Evolutionary conservation across 1,140 invertebrate species (phyloP), one percentile per base, ranked within the genome.

Genomic region (Neoseiulus cucumeris): DNA sequence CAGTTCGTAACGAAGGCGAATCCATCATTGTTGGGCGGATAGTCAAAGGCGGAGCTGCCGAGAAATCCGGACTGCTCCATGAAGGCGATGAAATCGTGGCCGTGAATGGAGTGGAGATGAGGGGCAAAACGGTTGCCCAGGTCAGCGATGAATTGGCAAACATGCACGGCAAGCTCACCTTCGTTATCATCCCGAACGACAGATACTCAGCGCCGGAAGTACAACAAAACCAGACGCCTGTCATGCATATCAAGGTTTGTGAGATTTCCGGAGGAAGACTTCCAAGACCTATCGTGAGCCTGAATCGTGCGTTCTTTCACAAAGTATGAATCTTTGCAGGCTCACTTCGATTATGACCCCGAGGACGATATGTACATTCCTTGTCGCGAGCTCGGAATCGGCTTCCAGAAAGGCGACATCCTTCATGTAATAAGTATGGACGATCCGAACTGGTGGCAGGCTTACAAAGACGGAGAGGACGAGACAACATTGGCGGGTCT

Each of bases 331-430:
- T 89, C 95, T 75, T 85, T 97, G 68, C 84, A 89, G 72, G 92
- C 94, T 30, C 85, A 96, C 75, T 98, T 97, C 75, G 90, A 97
- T 77, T 98, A 98, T 76, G 93, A 97, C 74, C 93, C 94, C 0
- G 92, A 96, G 74, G 93, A 98, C 72, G 94, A 98, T 77, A 82
- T 91, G 67, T 98, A 96, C 76, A 94, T 98, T 72, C 94, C 94
- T 1, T 98, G 94, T 77, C 79, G 90, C 70, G 94, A 98, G 75
- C 78, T 98, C 64, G 94, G 89, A 70, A 87, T 95, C 68, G 88
- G 86, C 51, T 81, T 81, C 66, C 83, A 87, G 72, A 90, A 90
- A 77, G 89, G 89, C 28, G 94, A 98, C 73, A 88, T 98, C 12
- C 78, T 98, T 25, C 93, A 98, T 78, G 88, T 98, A 22, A 95